These are phyloP conservation scores for Apogon hyalosoma DNA, from an alignment of 2,797 vertebrate species.

Conservation along the genomic window DNA sequence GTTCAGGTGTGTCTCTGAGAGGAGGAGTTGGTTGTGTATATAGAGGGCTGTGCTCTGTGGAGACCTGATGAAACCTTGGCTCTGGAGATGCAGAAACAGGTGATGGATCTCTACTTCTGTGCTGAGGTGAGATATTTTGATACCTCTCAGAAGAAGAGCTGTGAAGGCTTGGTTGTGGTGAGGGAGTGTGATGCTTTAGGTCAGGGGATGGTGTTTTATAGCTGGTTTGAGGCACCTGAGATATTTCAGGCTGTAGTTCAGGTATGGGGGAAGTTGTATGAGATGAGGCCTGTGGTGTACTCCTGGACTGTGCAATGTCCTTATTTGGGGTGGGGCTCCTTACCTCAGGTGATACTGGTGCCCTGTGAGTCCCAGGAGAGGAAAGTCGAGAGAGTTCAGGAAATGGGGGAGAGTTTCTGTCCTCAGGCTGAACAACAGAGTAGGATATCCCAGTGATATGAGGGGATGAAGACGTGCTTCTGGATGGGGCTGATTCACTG, in stretches of 20 bases:
- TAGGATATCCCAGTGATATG: constrained; percentile 76
- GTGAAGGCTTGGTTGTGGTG: constrained; percentile 54
- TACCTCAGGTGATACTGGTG: constrained; percentile 40
- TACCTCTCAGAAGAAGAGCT: constrained; percentile 36
- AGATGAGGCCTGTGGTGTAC: constrained; percentile 42
- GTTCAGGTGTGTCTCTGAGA: constrained; percentile 37
- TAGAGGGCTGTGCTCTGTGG: constrained; percentile 29
- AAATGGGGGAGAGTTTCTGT: constrained; percentile 51
- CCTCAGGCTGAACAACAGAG: constrained; percentile 68
- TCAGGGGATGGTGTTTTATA: constrained; percentile 63
- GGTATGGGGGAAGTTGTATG: constrained; percentile 36
- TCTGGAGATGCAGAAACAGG: constrained; percentile 42
- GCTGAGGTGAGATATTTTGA: constrained; percentile 52
- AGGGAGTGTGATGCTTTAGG: constrained; percentile 34
- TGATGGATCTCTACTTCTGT: constrained; percentile 50
- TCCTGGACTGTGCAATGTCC: constrained; percentile 35
- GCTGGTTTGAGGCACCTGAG: constrained; percentile 34
- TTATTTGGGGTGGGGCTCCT: constrained; percentile 42
- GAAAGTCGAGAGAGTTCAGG: constrained; percentile 60
- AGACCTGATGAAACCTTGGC: constrained; percentile 37
- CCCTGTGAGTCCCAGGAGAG: constrained; percentile 45
- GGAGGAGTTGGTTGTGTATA: constrained; percentile 28
- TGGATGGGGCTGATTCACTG: constrained; percentile 42
- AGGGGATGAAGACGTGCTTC: constrained; percentile 64
- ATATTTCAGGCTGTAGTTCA: constrained; percentile 48